A percentile compares a stretch with the other conserved stretches of the same genome.
These are phyloP conservation scores for Protobothrops flavoviridis DNA, from an alignment of 2,113 vertebrate genomes.

Conservation along the genomic window DNA sequence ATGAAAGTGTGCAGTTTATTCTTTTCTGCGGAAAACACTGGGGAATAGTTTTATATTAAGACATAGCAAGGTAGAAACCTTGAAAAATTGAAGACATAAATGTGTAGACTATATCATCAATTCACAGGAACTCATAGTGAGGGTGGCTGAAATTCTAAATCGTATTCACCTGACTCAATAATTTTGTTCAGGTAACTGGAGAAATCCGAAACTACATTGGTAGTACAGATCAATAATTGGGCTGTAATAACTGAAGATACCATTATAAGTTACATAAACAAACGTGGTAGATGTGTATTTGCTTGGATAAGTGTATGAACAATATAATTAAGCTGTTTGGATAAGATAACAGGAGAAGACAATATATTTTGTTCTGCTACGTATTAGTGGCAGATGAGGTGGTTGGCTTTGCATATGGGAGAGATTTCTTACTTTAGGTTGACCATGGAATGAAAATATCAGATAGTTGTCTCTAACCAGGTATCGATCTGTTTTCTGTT, in stretches of 20 bases:
- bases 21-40: background rate
- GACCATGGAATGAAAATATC: background rate
- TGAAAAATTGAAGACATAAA: conserved; percentile 30
- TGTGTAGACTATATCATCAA: conserved; percentile 26
- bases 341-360: background rate
- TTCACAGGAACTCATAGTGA: conserved; percentile 23
- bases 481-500: background rate
- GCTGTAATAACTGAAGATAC: background rate
- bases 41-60: conserved; percentile 26
- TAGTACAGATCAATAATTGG: background rate
- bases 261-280: background rate
- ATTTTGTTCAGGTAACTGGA: background rate
- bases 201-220: background rate
- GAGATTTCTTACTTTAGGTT: background rate
- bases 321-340: background rate
- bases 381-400: background rate
- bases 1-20: conserved; percentile 23
- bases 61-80: conserved; percentile 19
- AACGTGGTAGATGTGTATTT: background rate
- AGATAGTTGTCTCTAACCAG: background rate
- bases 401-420: background rate
- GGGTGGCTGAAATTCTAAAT: conserved; percentile 11
- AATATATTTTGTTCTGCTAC: background rate
- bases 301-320: background rate
- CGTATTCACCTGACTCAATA: background rate